Evolutionary conservation across 92 coral and sea anemone genomes (phyloP).

Genomic region (Paramuricea clavata): DNA sequence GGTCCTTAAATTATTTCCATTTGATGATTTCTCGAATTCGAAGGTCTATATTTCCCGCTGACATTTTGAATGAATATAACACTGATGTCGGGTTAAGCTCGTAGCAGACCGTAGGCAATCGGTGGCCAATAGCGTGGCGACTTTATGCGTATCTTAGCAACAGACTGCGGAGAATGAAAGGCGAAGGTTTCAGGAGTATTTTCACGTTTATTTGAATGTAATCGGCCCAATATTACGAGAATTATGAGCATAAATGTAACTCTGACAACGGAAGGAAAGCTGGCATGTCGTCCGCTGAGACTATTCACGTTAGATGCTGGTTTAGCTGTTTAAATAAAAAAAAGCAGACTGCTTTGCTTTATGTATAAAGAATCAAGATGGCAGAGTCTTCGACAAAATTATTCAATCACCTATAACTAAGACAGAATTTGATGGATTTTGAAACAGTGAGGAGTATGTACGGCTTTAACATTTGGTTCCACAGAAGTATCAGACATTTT

Average conservation of each 20-base stretch:
- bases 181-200: constrained; percentile 6
- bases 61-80: no score
- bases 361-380: constrained; percentile 28
- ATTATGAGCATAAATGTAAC: constrained; percentile 27
- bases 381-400: not conserved
- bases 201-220: constrained; percentile 3
- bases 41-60: not conserved
- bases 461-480: not conserved
- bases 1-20: not conserved
- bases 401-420: constrained; percentile 8
- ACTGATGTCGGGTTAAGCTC: not conserved
- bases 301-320: constrained; percentile 17
- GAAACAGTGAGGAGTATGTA: constrained; percentile 2
- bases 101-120: not conserved
- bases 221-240: constrained; percentile 2
- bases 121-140: constrained; percentile 41
- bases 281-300: constrained; percentile 16
- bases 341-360: constrained; percentile 22
- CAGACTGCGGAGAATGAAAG: constrained; percentile 17
- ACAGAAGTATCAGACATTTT: constrained; percentile 21
- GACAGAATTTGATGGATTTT: constrained; percentile 34
- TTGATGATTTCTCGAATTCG: not conserved
- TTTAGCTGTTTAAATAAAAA: not conserved
- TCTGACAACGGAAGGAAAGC: constrained; percentile 1
- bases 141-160: constrained; percentile 32